Conservation (phyloP, 2,113 vertebrate species). For the Jacana jacana region DNA sequence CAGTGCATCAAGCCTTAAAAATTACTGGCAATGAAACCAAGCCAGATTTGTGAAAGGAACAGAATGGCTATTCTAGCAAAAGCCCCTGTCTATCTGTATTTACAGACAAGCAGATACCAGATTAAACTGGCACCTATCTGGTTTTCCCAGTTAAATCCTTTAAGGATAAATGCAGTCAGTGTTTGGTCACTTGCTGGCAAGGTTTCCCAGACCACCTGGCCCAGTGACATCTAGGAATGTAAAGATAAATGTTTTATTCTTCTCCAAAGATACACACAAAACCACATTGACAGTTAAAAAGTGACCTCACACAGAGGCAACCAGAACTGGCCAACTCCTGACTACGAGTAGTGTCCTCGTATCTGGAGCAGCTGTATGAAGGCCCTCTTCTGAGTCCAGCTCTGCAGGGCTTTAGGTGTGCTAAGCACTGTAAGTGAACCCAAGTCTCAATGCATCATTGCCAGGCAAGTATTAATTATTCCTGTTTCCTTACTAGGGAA, state of each 20-base stretch:
- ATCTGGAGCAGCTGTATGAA: background rate
- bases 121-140: background rate
- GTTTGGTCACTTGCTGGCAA: slow-evolving; percentile 23
- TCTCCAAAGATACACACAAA: slow-evolving; percentile 6
- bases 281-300: slow-evolving; percentile 11
- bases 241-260: slow-evolving; percentile 20
- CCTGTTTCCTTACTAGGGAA: background rate
- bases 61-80: slow-evolving; percentile 19
- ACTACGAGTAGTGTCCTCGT: background rate
- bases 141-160: slow-evolving; percentile 22
- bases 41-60: slow-evolving; percentile 15
- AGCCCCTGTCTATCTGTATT: background rate
- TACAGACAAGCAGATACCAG: background rate
- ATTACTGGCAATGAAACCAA: background rate
- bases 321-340: background rate
- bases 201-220: slow-evolving; percentile 35
- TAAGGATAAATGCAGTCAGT: slow-evolving; percentile 1
- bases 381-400: background rate
- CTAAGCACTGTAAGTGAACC: background rate
- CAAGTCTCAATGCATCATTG: background rate
- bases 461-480: background rate
- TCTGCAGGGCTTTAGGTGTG: background rate
- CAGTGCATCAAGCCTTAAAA: slow-evolving; percentile 27
- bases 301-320: slow-evolving; percentile 25
- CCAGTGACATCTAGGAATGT: slow-evolving; percentile 12